Conservation (phyloP, 2,888 invertebrate species). For the Drosophila eohydei region DNA sequence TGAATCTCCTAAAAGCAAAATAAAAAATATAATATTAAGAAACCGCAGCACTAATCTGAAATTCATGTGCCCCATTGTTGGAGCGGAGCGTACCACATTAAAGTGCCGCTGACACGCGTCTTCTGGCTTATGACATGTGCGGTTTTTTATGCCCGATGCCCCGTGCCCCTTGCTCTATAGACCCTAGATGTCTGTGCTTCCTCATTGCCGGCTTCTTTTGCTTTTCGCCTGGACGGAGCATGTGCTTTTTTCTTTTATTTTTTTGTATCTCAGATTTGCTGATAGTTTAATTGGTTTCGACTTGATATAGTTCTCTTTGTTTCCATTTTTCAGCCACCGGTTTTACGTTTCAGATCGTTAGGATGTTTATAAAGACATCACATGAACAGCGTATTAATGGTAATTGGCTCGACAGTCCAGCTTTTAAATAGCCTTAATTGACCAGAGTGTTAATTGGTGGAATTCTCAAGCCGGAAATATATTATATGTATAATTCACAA, state of each 20-base stretch:
- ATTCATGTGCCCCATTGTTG: constrained; percentile 53
- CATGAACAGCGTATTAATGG: constrained; percentile 50
- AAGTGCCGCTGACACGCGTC: constrained; percentile 77
- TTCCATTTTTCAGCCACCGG: constrained; percentile 55
- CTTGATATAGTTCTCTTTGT: constrained; percentile 40
- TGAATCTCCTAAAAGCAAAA: constrained; percentile 12
- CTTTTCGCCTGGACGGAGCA: constrained; percentile 36
- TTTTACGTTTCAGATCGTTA: constrained; percentile 54
- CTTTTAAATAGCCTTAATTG: constrained; percentile 23
- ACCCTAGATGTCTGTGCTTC: not conserved
- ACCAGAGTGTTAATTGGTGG: constrained; percentile 25
- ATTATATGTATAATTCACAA: constrained; percentile 19
- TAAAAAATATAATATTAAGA: constrained; percentile 1
- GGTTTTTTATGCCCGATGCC: constrained; percentile 24
- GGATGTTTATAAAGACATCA: constrained; percentile 69
- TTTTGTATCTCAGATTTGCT: constrained; percentile 65
- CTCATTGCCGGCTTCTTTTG: constrained; percentile 26
- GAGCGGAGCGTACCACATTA: constrained; percentile 61
- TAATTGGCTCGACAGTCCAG: constrained; percentile 55
- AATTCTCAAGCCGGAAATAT: constrained; percentile 11
- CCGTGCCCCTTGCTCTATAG: constrained; percentile 12
- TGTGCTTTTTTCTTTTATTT: constrained; percentile 36
- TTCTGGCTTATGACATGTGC: constrained; percentile 71
- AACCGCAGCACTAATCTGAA: constrained; percentile 53
- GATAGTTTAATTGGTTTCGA: constrained; percentile 76